A percentile compares a stretch with the other conserved stretches of the same genome.
Conservation (phyloP, 2,888 invertebrate genomes). For the Chaetoderma sp. region DNA sequence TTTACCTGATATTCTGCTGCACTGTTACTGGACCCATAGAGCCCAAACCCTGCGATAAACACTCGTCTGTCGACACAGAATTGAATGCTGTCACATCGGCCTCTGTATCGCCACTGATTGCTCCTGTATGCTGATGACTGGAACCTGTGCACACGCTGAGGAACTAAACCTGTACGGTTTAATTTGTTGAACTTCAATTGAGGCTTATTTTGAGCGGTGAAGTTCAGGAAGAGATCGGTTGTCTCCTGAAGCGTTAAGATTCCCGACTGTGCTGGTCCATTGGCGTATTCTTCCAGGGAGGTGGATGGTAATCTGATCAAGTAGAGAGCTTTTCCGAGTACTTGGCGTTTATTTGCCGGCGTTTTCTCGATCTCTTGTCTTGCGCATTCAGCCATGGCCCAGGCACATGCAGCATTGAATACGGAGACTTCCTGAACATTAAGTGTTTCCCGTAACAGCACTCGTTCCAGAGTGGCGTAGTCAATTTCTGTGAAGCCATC, state of each 20-base stretch:
- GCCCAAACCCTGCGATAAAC: conserved; percentile 94
- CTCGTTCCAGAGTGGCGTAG: conserved; percentile 90
- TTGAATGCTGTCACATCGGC: conserved; percentile 95
- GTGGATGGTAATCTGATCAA: conserved; percentile 93
- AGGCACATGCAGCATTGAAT: conserved; percentile 90
- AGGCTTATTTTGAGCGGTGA: conserved; percentile 90
- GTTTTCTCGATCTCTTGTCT: conserved; percentile 86
- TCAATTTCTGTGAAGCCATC: conserved; percentile 98
- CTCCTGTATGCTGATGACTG: conserved; percentile 96
- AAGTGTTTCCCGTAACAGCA: conserved; percentile 90
- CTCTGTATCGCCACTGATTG: conserved; percentile 97
- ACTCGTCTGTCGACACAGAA: conserved; percentile 95
- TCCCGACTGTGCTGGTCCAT: conserved; percentile 92
- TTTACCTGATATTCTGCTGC: conserved; percentile 95
- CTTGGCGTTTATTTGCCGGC: conserved; percentile 76
- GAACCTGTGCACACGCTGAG: conserved; percentile 95
- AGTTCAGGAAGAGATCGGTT: conserved; percentile 94
- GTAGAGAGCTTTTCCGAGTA: conserved; percentile 79
- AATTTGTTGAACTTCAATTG: conserved; percentile 84
- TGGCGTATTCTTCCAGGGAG: conserved; percentile 93
- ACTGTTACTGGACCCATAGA: conserved; percentile 96
- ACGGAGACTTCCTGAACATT: conserved; percentile 89
- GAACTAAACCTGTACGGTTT: conserved; percentile 87
- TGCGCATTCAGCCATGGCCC: conserved; percentile 92
- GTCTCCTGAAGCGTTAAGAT: conserved; percentile 93